Evolutionary conservation across 2,888 invertebrate species (phyloP).

Genomic region (Troglohyphantes excavatus): DNA sequence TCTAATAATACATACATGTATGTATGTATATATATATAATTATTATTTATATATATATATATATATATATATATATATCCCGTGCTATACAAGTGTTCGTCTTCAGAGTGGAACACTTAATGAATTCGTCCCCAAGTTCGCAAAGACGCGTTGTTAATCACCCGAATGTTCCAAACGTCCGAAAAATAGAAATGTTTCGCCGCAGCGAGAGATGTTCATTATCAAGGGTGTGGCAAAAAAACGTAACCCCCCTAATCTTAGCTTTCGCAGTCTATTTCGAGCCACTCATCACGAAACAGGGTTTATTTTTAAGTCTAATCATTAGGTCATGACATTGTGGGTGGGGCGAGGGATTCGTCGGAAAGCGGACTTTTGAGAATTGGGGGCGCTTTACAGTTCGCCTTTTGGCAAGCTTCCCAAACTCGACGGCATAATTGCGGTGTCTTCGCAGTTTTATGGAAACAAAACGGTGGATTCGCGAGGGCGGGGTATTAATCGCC

Average conservation of each 20-base stretch:
- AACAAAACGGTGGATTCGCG: constrained; percentile 11
- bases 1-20: too few relatives aligned
- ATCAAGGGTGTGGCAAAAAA: constrained; percentile 67
- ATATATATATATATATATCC: too few relatives aligned
- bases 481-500: constrained; percentile 18
- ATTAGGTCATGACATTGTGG: constrained; percentile 53
- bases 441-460: not conserved
- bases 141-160: constrained; percentile 32
- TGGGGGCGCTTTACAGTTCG: constrained; percentile 1
- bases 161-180: constrained; percentile 20
- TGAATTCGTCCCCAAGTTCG: constrained; percentile 30
- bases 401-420: constrained; percentile 54
- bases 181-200: constrained; percentile 60
- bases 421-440: constrained; percentile 36
- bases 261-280: constrained; percentile 55
- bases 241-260: constrained; percentile 49
- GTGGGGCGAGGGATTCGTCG: constrained; percentile 22
- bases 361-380: constrained; percentile 33
- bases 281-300: constrained; percentile 54
- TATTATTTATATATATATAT: too few relatives aligned
- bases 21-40: too few relatives aligned
- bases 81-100: too few relatives aligned
- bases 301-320: constrained; percentile 69
- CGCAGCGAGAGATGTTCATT: constrained; percentile 64
- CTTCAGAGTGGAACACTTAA: not conserved